A percentile compares a stretch with the other conserved stretches of the same genome.
These are phyloP conservation scores for Colinus virginianus DNA, from an alignment of 2,113 vertebrate species.

Conservation along the genomic window DNA sequence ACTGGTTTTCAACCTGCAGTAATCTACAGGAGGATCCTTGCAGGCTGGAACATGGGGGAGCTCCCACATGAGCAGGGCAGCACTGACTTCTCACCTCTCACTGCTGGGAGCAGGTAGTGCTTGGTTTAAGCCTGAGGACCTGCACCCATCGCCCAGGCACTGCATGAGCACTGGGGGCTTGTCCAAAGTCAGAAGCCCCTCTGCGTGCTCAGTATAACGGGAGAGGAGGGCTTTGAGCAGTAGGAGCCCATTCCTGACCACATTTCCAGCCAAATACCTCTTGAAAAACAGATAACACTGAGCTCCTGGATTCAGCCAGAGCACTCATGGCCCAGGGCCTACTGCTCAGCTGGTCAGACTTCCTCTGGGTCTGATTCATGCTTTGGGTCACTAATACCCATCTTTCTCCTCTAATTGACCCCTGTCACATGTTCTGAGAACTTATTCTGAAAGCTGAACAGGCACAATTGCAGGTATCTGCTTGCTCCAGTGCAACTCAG, in stretches of 20 bases:
- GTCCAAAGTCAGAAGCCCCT: not conserved
- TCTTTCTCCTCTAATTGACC: not conserved
- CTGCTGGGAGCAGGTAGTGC: not conserved
- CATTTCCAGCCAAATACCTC: not conserved
- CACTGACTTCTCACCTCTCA: not conserved
- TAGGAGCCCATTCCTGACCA: not conserved
- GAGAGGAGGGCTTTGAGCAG: not conserved
- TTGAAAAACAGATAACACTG: not conserved
- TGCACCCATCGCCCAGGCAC: not conserved
- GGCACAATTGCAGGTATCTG: not conserved
- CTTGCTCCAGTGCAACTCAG: not conserved
- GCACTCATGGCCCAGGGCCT: not conserved
- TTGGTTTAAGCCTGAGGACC: not conserved
- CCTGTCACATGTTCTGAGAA: not conserved
- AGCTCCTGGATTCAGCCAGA: not conserved
- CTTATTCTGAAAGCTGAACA: not conserved
- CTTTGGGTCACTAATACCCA: not conserved
- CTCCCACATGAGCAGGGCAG: not conserved
- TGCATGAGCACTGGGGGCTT: not conserved
- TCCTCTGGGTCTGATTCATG: not conserved
- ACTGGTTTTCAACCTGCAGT: not conserved
- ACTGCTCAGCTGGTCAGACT: not conserved
- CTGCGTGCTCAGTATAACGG: not conserved
- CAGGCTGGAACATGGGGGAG: not conserved
- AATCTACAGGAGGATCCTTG: not conserved